Evolutionary conservation across 1,140 invertebrate species (phyloP), one percentile per base, ranked within the genome.

Genomic region (Bombus fervidus): DNA sequence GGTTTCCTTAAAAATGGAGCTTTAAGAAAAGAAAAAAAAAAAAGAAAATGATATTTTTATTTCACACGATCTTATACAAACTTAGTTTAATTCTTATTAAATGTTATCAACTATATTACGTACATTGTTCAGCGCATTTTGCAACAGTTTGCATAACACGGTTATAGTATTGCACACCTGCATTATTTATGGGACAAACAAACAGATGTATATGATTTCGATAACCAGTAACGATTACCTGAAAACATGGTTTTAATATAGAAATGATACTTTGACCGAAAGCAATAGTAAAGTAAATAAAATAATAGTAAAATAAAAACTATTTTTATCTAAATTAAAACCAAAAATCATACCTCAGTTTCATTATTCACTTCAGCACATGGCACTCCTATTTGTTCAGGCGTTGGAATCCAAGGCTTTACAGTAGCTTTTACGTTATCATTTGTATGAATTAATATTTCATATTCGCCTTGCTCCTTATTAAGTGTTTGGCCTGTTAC

Each of bases 201-300:
- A 0, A 39, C 39, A 39, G 8, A 39, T 39, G 8, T 39, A 39
- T 39, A 22, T 91, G 91, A 83, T 77, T 92, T 18, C 81, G 86
- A 53, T 87, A 92, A 34, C 82, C 75, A 25, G 89, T 89, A 8
- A 94, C 75, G 13, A 72, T 87, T 66, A 95, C 89, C 89, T 92
- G n/a, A 66, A 86, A 82, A 64, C 74, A 86, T 73, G 66, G 66
- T 83, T 53, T 59, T 85, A 3, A 18, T 68, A 79, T 78, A 64
- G 4, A 57, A 86, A 25, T 41, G 39, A 10, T 37, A 69, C 9
- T 69, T 37, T 34, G 9, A 0, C 1, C 8, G 34, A n/a, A 2
- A 41, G n/a, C 8, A 66, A 41, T 10, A 10, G 10, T 41, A 10
- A 41, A 41, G 1, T 41, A 41, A 41, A 41, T 41, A 41, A 41